Percentiles rank a stretch among this genome's conserved stretches.
Evolutionary conservation across 2,888 invertebrate species (phyloP).

Genomic region (Meiosimyza decipiens): DNA sequence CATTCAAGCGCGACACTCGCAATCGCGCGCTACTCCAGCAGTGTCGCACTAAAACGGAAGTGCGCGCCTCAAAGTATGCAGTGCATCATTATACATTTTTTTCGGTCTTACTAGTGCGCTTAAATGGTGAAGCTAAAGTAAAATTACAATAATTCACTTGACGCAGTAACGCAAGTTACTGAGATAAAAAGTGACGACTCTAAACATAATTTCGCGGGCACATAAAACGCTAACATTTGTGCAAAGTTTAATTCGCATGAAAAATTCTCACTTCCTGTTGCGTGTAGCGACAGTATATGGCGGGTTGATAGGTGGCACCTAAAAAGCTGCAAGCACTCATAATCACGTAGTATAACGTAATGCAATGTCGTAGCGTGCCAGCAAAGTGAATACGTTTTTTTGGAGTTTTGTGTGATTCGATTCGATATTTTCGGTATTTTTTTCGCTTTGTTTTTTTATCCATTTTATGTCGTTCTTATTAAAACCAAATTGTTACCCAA

Average conservation of each 20-base stretch:
- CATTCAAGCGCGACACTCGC: not conserved
- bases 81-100: not conserved
- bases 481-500: not conserved
- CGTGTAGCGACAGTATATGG: not conserved
- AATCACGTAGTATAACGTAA: slow-evolving; percentile 14
- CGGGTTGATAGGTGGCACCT: too few relatives aligned
- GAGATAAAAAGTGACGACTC: too few relatives aligned
- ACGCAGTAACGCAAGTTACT: too few relatives aligned
- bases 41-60: slow-evolving; percentile 9
- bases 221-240: not conserved
- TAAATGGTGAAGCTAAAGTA: not conserved
- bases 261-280: slow-evolving; percentile 14
- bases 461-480: not conserved
- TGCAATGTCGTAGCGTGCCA: slow-evolving; percentile 7
- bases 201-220: not conserved
- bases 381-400: not conserved
- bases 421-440: too few relatives aligned
- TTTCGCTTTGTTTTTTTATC: not conserved
- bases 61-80: slow-evolving; percentile 18
- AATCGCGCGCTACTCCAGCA: not conserved
- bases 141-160: not conserved
- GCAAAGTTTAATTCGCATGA: slow-evolving; percentile 13
- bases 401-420: too few relatives aligned
- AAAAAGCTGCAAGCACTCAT: not conserved
- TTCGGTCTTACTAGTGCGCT: not conserved